Percentiles rank a stretch among this genome's conserved stretches.
phyloP scores from a whole-genome alignment of 2,888 invertebrate genomes.

The Dioctria rufipes region DNA sequence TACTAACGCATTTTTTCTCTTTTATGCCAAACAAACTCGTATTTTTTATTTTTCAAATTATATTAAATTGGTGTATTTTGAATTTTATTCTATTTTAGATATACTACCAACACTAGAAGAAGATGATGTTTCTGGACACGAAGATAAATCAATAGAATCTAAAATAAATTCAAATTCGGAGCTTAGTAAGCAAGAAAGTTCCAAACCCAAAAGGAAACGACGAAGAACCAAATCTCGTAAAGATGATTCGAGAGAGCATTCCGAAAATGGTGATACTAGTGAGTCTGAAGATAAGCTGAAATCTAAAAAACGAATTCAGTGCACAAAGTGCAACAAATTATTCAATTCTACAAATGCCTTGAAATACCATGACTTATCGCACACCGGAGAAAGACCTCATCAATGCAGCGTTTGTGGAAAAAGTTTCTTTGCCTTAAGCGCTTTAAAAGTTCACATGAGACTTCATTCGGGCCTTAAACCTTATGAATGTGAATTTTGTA shows the following conservation, averaged over 20 bases:
- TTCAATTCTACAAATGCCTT: slow-evolving; percentile 89
- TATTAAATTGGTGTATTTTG: not conserved
- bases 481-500: slow-evolving; percentile 84
- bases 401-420: slow-evolving; percentile 86
- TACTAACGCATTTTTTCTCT: not conserved
- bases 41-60: not conserved
- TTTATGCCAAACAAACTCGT: too few species aligned
- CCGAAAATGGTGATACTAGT: slow-evolving; percentile 13
- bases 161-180: slow-evolving; percentile 5
- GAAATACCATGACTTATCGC: slow-evolving; percentile 86
- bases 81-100: not conserved
- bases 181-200: not conserved
- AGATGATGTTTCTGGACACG: not conserved
- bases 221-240: slow-evolving; percentile 14
- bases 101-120: slow-evolving; percentile 10
- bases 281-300: slow-evolving; percentile 49
- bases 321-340: slow-evolving; percentile 76
- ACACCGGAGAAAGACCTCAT: slow-evolving; percentile 83
- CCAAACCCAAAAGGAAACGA: slow-evolving; percentile 18
- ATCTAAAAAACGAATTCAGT: slow-evolving; percentile 61
- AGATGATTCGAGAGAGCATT: slow-evolving; percentile 45
- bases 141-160: not conserved
- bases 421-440: slow-evolving; percentile 86
- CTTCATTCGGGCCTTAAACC: slow-evolving; percentile 90
- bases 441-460: slow-evolving; percentile 86